Evolutionary conservation across 1,140 invertebrate species (phyloP).

Genomic region (Varroa destructor): DNA sequence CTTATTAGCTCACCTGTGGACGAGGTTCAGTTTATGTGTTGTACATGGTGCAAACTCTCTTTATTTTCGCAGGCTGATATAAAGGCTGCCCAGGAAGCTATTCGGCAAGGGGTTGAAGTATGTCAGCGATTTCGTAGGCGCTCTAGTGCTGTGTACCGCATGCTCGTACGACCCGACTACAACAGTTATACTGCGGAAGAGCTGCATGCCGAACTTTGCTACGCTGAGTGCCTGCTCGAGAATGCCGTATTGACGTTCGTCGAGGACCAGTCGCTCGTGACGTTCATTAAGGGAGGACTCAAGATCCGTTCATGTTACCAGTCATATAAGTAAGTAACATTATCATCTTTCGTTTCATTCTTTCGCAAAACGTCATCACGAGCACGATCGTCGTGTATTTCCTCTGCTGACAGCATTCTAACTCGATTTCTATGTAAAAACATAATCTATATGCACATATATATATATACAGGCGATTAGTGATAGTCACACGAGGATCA

Average conservation of each 20-base stretch:
- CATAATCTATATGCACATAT: not conserved
- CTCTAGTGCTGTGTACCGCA: slow-evolving; percentile 58
- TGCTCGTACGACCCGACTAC: slow-evolving; percentile 51
- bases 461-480: no score
- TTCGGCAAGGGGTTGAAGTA: slow-evolving; percentile 60
- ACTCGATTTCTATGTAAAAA: not conserved
- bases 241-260: slow-evolving; percentile 79
- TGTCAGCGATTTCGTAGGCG: slow-evolving; percentile 59
- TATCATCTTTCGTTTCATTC: not conserved
- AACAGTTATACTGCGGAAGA: slow-evolving; percentile 63
- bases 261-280: slow-evolving; percentile 83
- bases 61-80: slow-evolving; percentile 50
- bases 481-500: no score
- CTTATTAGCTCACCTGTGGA: no score
- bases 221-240: slow-evolving; percentile 74
- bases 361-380: not conserved
- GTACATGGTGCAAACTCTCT: no score
- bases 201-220: slow-evolving; percentile 85
- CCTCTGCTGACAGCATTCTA: no score
- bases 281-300: slow-evolving; percentile 80
- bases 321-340: slow-evolving; percentile 66
- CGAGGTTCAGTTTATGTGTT: no score
- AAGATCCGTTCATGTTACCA: slow-evolving; percentile 82
- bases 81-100: slow-evolving; percentile 52
- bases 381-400: no score